phyloP scores from a whole-genome alignment of 2,797 vertebrate species.

The Megaceryle alcyon region DNA sequence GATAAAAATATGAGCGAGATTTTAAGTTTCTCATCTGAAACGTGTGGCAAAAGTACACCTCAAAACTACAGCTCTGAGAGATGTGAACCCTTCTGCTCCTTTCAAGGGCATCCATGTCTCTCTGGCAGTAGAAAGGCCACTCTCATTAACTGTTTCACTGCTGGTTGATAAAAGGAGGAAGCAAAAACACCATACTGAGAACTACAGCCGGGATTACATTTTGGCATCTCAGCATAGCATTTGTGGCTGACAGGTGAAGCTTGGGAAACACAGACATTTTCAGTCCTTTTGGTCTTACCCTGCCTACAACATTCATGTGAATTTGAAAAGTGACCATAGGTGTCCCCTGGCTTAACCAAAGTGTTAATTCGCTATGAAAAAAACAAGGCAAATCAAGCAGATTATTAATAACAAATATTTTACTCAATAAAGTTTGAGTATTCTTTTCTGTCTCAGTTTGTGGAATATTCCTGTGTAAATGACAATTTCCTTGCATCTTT shows the following conservation, averaged over 20 bases:
- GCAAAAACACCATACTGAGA: neutral
- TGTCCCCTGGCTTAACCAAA: neutral
- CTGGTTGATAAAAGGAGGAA: neutral
- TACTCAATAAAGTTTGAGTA: neutral
- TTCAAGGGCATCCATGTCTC: neutral
- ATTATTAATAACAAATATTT: neutral
- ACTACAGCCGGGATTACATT: neutral
- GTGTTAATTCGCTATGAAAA: neutral
- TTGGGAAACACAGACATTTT: neutral
- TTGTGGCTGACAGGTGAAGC: neutral
- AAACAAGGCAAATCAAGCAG: neutral
- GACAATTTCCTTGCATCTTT: neutral
- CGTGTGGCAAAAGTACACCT: neutral
- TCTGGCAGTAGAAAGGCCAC: neutral
- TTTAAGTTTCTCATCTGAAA: conserved; percentile 29
- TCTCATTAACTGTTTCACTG: neutral
- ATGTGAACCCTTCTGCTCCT: neutral
- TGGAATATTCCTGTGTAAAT: neutral
- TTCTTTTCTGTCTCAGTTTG: neutral
- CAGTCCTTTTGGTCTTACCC: neutral
- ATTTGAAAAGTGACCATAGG: neutral
- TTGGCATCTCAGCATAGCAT: accelerated
- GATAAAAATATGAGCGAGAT: neutral
- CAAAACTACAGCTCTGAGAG: neutral
- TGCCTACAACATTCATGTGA: neutral